A percentile compares a stretch with the other conserved stretches of the same genome.
These are phyloP conservation scores for Diadegma fenestrale DNA, from an alignment of 2,888 invertebrate genomes.

Conservation along the genomic window DNA sequence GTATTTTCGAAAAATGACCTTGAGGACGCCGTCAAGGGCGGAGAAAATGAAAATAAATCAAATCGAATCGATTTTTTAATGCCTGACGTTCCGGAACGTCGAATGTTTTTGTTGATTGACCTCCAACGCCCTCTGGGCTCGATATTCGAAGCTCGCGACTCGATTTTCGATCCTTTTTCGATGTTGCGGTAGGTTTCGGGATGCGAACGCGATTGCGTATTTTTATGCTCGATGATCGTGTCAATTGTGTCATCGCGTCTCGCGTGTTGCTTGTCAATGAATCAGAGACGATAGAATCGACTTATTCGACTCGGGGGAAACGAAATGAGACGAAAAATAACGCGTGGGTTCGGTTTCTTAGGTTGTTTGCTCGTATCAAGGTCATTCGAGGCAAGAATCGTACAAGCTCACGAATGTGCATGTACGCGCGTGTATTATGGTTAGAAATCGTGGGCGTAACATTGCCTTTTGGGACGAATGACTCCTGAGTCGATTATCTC, in stretches of 20 bases:
- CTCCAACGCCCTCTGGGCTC: neutral
- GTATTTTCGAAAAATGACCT: too few species aligned
- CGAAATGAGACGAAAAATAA: neutral
- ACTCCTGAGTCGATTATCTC: neutral
- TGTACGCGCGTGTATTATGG: neutral
- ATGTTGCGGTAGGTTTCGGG: conserved; percentile 10
- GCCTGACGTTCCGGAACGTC: neutral
- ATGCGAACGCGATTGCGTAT: neutral
- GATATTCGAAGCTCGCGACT: neutral
- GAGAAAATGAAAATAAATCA: neutral
- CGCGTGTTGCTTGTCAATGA: neutral
- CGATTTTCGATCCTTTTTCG: neutral
- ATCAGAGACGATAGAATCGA: neutral
- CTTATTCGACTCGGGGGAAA: neutral
- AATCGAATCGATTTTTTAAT: neutral
- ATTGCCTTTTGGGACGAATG: conserved; percentile 68
- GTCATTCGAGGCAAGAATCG: conserved; percentile 6
- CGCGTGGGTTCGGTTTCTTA: conserved; percentile 17
- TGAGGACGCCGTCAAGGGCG: too few species aligned
- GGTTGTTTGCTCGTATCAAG: neutral
- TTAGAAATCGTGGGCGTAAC: conserved; percentile 55
- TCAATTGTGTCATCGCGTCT: conserved; percentile 6
- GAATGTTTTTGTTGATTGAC: neutral
- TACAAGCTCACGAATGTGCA: conserved; percentile 37
- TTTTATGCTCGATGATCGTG: neutral